phyloP scores from a whole-genome alignment of 2,888 invertebrate species.

The Agriotes lineatus region DNA sequence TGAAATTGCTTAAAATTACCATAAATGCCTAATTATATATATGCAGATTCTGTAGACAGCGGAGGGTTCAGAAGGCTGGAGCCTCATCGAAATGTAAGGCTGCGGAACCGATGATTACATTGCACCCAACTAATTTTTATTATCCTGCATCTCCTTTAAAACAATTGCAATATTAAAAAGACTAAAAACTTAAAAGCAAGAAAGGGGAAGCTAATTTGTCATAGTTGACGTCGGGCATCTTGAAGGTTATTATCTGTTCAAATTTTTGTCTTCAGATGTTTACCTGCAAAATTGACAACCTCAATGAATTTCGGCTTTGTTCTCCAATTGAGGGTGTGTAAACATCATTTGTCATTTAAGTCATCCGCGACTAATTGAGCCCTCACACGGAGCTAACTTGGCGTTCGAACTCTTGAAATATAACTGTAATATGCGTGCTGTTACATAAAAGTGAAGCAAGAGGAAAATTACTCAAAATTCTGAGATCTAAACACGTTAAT shows the following conservation, averaged over 20 bases:
- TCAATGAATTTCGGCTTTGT: constrained; percentile 40
- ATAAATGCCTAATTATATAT: too few relatives aligned
- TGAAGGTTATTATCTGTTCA: background rate
- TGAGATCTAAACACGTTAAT: constrained; percentile 30
- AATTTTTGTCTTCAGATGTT: background rate
- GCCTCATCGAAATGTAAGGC: too few relatives aligned
- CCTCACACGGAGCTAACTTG: constrained; percentile 44
- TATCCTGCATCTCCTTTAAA: too few relatives aligned
- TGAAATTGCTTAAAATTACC: too few relatives aligned
- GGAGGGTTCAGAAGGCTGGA: too few relatives aligned
- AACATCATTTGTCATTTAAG: constrained; percentile 50
- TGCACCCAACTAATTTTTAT: too few relatives aligned
- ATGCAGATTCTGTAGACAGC: too few relatives aligned
- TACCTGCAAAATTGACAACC: constrained; percentile 49
- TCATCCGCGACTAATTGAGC: constrained; percentile 45
- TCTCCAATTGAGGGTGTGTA: constrained; percentile 33
- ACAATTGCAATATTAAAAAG: too few relatives aligned
- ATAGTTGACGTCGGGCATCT: background rate
- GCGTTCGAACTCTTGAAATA: background rate
- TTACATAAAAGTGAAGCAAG: constrained; percentile 13
- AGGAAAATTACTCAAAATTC: constrained; percentile 28
- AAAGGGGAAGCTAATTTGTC: too few relatives aligned
- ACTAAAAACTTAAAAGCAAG: too few relatives aligned
- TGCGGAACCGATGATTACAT: too few relatives aligned
- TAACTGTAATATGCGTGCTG: constrained; percentile 21